Evolutionary conservation across 2,797 vertebrate genomes (phyloP), one percentile per base, ranked within the genome.

Genomic region (Echiichthys vipera): DNA sequence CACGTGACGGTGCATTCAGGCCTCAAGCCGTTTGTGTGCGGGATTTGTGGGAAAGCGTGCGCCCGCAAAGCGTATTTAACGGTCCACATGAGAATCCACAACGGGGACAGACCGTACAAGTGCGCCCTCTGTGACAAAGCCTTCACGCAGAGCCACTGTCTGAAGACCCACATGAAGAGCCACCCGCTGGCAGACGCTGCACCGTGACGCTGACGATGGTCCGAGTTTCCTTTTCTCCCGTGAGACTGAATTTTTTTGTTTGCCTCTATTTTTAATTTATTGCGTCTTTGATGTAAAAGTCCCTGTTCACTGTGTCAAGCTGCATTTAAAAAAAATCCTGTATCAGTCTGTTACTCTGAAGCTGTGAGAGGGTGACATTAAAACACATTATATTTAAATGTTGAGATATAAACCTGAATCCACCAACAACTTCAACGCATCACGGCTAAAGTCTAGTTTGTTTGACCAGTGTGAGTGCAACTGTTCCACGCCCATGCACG

Each of bases 11-110:
- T 88, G 2, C 90, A 92, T 34, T 85, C 86, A 0, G 89, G 85
- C 5, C 22, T 61, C 47, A 89, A 83, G 14, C 84, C 85, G 0
- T 89, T 82, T 1, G 61, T 88, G 0, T 90, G 90, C 0, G 70
- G 63, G 1, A 55, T 87, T 7, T 92, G 90, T 6, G 90, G 89
- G 42, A 92, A 92, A 14, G 77, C 78, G 0, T 92, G 88, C 0
- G 83, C 88, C 1, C 89, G 87, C 1, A 81, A 83, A 7, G 57
- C 71, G 0, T 76, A 90, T 67, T 17, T 92, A 61, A 91, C 77
- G 0, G 86, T 90, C 5, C 90, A 92, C 83, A 89, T 90, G 79
- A 84, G 90, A 56, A 90, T 87, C 0, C 89, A 91, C 85, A 90
- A 79, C 1, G 86, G 90, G 0, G 90, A 91, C 83, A 77, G 84